Evolutionary conservation across 2,113 vertebrate species (phyloP).

Genomic region (Melanerpes aurifrons): DNA sequence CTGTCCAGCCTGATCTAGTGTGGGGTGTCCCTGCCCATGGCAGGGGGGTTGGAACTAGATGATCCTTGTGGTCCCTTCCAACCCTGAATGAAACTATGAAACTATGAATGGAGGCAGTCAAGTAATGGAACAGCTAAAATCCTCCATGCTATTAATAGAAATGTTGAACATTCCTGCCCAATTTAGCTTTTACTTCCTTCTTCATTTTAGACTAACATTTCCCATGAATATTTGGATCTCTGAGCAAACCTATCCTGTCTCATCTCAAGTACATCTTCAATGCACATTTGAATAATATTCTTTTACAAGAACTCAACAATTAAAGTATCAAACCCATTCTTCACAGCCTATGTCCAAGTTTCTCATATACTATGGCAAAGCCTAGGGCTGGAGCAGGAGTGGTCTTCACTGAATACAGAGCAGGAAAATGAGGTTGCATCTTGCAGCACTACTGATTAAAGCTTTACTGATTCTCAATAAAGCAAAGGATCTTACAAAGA

Average conservation of each 20-base stretch:
- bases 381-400: background rate
- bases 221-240: background rate
- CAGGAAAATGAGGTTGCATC: background rate
- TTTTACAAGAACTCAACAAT: background rate
- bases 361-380: background rate
- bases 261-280: background rate
- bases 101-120: background rate
- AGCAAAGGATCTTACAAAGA: background rate
- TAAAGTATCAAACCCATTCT: background rate
- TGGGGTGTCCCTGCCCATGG: too few relatives aligned
- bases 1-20: too few relatives aligned
- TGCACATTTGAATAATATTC: background rate
- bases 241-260: background rate
- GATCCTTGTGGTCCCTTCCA: too few relatives aligned
- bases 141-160: constrained; percentile 38
- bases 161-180: constrained; percentile 43
- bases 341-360: background rate
- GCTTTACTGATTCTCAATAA: background rate
- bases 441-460: background rate
- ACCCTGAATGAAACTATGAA: too few relatives aligned
- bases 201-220: constrained; percentile 31
- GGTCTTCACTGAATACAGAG: background rate
- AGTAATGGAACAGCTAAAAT: constrained; percentile 35
- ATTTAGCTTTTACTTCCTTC: constrained; percentile 61
- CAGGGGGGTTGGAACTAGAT: too few relatives aligned